phyloP scores from a whole-genome alignment of 2,888 invertebrate species.

The Hemaris fuciformis region DNA sequence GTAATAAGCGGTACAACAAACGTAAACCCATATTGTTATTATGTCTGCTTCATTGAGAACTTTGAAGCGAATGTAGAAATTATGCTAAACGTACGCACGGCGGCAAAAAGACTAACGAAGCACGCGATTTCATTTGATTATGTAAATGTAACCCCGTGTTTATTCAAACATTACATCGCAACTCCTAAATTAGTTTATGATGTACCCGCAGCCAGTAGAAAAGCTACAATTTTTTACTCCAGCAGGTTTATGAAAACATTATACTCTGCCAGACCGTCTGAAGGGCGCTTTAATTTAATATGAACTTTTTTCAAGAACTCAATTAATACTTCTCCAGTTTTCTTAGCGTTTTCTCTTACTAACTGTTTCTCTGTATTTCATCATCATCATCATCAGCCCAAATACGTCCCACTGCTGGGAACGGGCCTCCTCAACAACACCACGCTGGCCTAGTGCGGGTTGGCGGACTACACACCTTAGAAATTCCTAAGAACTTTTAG shows the following conservation, averaged over 20 bases:
- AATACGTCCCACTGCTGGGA: no score
- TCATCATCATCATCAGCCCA: no score
- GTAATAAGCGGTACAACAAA: neutral
- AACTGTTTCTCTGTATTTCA: no score
- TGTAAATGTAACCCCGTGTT: conserved; percentile 16
- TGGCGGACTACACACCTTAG: no score
- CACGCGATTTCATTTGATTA: conserved; percentile 16
- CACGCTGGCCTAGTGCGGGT: no score
- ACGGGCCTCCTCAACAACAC: no score
- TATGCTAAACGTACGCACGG: conserved; percentile 21
- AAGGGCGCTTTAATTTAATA: neutral
- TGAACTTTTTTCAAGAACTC: neutral
- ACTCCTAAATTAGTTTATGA: neutral
- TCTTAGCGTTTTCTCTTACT: no score
- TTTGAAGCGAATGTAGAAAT: conserved; percentile 17
- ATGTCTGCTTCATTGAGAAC: neutral
- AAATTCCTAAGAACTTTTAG: no score
- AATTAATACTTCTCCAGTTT: no score
- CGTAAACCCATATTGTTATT: neutral
- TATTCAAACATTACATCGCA: conserved; percentile 12
- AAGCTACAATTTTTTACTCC: neutral
- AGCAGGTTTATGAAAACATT: neutral
- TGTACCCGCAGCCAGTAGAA: neutral
- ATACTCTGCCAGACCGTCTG: neutral
- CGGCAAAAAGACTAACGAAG: conserved; percentile 16